These are phyloP conservation scores for Acronicta aceris DNA, from an alignment of 2,888 invertebrate genomes.

Conservation along the genomic window DNA sequence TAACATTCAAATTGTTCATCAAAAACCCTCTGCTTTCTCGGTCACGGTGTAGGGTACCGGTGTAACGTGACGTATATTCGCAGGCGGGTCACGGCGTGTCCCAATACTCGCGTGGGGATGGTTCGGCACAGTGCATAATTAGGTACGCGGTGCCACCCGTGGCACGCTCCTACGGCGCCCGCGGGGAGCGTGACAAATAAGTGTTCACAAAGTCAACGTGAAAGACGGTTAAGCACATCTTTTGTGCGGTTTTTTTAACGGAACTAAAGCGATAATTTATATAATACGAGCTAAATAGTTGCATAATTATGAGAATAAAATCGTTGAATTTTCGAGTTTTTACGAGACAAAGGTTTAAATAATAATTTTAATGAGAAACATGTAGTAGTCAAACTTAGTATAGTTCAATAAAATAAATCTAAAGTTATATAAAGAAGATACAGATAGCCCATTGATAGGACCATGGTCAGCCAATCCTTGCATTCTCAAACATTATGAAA, in stretches of 20 bases:
- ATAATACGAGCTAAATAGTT: too few species aligned
- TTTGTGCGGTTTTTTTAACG: background rate
- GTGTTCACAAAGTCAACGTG: conserved; percentile 3
- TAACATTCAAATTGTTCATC: background rate
- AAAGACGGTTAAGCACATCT: background rate
- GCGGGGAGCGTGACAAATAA: conserved; percentile 28
- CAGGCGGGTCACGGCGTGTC: conserved; percentile 57
- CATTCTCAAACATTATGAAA: too few species aligned
- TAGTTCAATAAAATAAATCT: too few species aligned
- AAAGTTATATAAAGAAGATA: too few species aligned
- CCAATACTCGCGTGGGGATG: conserved; percentile 40
- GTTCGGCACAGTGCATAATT: conserved; percentile 33
- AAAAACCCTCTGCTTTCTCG: conserved; percentile 23
- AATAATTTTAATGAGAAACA: too few species aligned
- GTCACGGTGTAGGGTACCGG: conserved; percentile 35
- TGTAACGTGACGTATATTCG: conserved; percentile 44
- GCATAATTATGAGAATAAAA: too few species aligned
- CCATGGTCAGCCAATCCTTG: too few species aligned
- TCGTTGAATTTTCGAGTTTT: too few species aligned
- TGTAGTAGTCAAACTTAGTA: too few species aligned
- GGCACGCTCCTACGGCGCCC: conserved; percentile 10
- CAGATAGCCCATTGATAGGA: too few species aligned
- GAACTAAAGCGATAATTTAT: too few species aligned
- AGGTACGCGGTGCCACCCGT: conserved; percentile 16
- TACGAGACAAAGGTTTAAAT: too few species aligned